A percentile compares a stretch with the other conserved stretches of the same genome.
Conservation (phyloP, 2,113 vertebrate species). For the Condylura cristata region DNA sequence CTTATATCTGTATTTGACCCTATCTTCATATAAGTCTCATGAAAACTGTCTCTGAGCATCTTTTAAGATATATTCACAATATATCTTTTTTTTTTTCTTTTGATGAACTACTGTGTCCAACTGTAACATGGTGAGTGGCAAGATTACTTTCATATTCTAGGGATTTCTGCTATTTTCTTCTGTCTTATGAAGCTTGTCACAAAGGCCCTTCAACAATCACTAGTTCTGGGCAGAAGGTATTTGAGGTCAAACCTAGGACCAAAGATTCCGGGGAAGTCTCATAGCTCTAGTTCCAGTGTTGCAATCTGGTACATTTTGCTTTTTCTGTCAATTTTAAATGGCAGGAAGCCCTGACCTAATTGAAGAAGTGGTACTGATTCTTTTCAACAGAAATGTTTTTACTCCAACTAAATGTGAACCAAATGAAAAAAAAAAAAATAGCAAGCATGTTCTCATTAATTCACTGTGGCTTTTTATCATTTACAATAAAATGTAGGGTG, state of each 20-base stretch:
- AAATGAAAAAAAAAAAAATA: conserved; percentile 50
- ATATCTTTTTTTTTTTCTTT: background rate
- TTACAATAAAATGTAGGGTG: conserved; percentile 20
- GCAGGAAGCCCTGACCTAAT: conserved; percentile 74
- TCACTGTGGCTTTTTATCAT: background rate
- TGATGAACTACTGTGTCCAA: background rate
- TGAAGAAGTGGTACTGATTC: conserved; percentile 61
- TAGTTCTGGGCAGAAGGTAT: background rate
- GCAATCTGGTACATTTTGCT: conserved; percentile 50
- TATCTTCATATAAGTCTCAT: background rate
- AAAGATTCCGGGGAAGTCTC: conserved; percentile 33
- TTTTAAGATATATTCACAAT: background rate
- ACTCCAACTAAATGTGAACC: conserved; percentile 40
- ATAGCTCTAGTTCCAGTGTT: conserved; percentile 35
- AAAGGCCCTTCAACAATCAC: background rate
- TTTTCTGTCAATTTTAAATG: conserved; percentile 76
- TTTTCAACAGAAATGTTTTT: conserved; percentile 58
- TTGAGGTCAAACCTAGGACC: conserved; percentile 25
- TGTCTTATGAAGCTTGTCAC: background rate
- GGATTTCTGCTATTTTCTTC: background rate
- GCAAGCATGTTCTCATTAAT: conserved; percentile 34
- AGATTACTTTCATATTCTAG: background rate
- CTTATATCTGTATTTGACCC: background rate
- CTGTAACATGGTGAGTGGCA: background rate
- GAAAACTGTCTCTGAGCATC: background rate